These are phyloP conservation scores for Argyrosomus japonicus DNA, from an alignment of 2,113 vertebrate genomes.

Conservation along the genomic window DNA sequence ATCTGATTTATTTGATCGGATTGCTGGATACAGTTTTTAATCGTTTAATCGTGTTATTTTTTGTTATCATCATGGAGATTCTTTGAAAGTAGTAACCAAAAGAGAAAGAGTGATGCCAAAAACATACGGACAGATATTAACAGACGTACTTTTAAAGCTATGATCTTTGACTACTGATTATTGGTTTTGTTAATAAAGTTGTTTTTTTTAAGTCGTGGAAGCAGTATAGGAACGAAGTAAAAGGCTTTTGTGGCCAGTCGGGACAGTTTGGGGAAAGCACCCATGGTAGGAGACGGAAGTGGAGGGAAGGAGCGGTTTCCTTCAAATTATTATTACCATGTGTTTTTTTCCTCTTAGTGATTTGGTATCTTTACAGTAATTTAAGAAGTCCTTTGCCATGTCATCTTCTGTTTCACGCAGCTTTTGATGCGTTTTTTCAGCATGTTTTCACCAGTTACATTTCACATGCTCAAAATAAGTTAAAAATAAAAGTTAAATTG, in stretches of 20 bases:
- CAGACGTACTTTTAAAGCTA: not conserved
- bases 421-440: not conserved
- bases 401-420: not conserved
- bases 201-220: not conserved
- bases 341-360: not conserved
- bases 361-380: not conserved
- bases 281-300: not conserved
- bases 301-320: not conserved
- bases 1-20: no score
- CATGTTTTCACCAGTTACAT: not conserved
- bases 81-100: not conserved
- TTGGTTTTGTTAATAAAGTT: not conserved
- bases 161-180: not conserved
- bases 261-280: not conserved
- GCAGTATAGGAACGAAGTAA: not conserved
- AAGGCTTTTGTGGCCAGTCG: not conserved
- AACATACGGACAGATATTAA: not conserved
- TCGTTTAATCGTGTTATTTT: no score
- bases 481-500: not conserved
- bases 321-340: not conserved
- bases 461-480: not conserved
- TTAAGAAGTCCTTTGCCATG: not conserved
- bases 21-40: no score
- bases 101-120: not conserved
- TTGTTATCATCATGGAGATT: not conserved